Percentiles rank a stretch among this genome's conserved stretches.
Conservation (phyloP, 2,113 vertebrate genomes). For the Todiramphus saurophagus region DNA sequence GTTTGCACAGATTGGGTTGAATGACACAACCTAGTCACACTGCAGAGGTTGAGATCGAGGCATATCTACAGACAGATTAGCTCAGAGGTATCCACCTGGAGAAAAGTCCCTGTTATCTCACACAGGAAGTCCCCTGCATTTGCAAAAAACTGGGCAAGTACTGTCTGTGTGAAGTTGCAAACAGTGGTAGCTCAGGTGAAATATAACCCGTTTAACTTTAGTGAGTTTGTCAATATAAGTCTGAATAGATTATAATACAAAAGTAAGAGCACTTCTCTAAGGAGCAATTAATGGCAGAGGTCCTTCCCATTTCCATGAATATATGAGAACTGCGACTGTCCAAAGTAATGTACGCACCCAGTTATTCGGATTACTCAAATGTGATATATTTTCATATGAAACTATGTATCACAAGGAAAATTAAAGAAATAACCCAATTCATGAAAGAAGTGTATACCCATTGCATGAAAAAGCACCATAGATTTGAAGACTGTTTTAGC, state of each 20-base stretch:
- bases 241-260: not conserved
- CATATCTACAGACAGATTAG: not conserved
- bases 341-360: not conserved
- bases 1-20: not conserved
- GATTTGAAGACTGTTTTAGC: not conserved
- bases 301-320: not conserved
- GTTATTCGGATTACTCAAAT: not conserved
- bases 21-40: not conserved
- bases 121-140: not conserved
- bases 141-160: not conserved
- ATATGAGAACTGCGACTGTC: not conserved
- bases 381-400: not conserved
- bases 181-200: not conserved
- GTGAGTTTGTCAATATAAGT: not conserved
- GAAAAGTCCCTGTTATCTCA: not conserved
- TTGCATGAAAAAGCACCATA: not conserved
- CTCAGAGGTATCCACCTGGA: not conserved
- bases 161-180: not conserved
- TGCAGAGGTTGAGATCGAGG: fast-evolving
- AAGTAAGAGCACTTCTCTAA: not conserved
- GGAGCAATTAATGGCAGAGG: not conserved
- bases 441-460: not conserved
- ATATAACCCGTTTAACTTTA: not conserved
- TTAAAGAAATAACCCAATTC: not conserved
- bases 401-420: not conserved